phyloP scores from a whole-genome alignment of 2,888 invertebrate species.

The Eucera pruinosa region DNA sequence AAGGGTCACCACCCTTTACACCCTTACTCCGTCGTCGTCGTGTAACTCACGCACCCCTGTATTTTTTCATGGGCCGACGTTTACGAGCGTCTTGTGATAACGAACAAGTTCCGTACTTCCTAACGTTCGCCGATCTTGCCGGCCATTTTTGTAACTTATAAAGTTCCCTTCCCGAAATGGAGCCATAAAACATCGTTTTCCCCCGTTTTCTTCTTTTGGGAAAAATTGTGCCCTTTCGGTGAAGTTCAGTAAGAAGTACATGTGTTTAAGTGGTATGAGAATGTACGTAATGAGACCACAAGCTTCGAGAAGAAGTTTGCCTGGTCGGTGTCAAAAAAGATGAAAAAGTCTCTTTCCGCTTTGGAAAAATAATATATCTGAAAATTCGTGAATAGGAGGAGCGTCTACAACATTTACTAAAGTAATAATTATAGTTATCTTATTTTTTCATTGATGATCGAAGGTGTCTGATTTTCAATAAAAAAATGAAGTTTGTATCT shows the following conservation, averaged over 20 bases:
- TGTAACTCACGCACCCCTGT: slow-evolving; percentile 44
- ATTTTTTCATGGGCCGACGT: slow-evolving; percentile 45
- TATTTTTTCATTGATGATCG: too few species aligned
- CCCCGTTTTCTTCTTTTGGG: not conserved
- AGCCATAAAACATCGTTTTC: slow-evolving; percentile 5
- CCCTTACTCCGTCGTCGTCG: not conserved
- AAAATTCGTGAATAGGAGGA: too few species aligned
- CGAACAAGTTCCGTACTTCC: slow-evolving; percentile 44
- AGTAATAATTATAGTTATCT: too few species aligned
- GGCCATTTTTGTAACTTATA: slow-evolving; percentile 16
- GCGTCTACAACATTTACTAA: too few species aligned
- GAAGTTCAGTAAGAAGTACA: not conserved
- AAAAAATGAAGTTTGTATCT: too few species aligned
- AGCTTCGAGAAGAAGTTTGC: too few species aligned
- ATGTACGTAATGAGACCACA: not conserved
- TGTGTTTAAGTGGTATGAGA: not conserved
- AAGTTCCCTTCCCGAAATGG: not conserved
- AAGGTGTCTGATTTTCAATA: too few species aligned
- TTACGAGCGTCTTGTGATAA: slow-evolving; percentile 57
- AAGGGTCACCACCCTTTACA: slow-evolving; percentile 13
- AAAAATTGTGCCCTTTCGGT: not conserved
- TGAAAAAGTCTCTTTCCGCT: too few species aligned
- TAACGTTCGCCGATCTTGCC: slow-evolving; percentile 5
- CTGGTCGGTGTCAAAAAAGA: too few species aligned
- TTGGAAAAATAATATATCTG: too few species aligned